These are phyloP conservation scores for Halesus radiatus DNA, from an alignment of 1,140 invertebrate species.

Conservation along the genomic window DNA sequence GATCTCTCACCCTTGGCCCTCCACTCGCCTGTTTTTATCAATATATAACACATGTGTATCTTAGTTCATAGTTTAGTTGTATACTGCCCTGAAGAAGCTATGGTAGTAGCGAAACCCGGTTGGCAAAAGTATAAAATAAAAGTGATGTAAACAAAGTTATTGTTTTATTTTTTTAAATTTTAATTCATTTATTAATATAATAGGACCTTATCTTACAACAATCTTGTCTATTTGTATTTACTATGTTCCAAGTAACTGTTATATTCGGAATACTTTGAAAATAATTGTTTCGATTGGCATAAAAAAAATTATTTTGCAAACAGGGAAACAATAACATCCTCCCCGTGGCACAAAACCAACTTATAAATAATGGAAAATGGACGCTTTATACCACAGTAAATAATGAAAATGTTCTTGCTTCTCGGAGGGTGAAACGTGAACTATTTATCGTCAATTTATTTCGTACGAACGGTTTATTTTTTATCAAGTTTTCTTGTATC, in stretches of 20 bases:
- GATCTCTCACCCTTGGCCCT: no score
- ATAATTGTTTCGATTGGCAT: not conserved
- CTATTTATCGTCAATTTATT: conserved; percentile 1
- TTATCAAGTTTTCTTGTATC: conserved; percentile 3
- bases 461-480: not conserved
- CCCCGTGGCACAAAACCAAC: not conserved
- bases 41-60: no score
- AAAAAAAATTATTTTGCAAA: conserved; percentile 23
- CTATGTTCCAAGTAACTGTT: not conserved
- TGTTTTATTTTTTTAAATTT: no score
- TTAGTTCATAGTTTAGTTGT: no score
- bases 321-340: conserved; percentile 4
- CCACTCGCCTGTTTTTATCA: no score
- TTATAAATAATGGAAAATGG: conserved; percentile 33
- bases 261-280: conserved; percentile 2
- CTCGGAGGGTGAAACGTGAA: not conserved
- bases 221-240: no score
- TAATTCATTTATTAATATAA: no score
- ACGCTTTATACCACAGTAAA: conserved; percentile 1
- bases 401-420: conserved; percentile 14
- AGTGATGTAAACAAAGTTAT: no score
- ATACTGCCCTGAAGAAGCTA: no score
- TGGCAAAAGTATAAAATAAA: no score
- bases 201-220: no score
- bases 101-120: no score